Evolutionary conservation across 2,888 invertebrate species (phyloP), one percentile per base, ranked within the genome.

Genomic region (Epirrita christyi): DNA sequence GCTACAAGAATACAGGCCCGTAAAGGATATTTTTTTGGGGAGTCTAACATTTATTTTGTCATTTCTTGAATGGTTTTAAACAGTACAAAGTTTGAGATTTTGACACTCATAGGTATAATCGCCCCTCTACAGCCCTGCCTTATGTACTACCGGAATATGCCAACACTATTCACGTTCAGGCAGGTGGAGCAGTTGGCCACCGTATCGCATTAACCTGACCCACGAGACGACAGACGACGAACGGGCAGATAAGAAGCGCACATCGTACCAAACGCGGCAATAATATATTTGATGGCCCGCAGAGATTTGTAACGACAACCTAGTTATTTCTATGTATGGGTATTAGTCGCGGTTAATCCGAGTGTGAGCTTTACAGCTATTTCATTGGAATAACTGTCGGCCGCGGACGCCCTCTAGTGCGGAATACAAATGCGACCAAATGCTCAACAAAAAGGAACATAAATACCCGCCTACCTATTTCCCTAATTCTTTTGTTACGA

Each of bases 341-440:
- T 75, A 76, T 75, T 75, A 74, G 73, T 68, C 66, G 68, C 70
- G 45, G 13, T 65, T 75, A 75, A 77, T 71, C 71, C 72, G 64
- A 64, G 60, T 54, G 55, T 63, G 67, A 66, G 68, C 67, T 4
- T 65, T 69, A 83, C 85, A 78, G 86, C 85, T 85, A 86, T 69
- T 84, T 84, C 81, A 71, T 70, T 69, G 78, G 85, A 86, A 85
- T 85, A 88, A 87, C 88, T 81, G 88, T 85, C 7, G 64, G 53
- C 44, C 64, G 60, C 56, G 46, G 50, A 58, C 54, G 65, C 54
- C 44, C 64, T 59, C 59, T 61, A n/a, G 67, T 50, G 66, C 67
- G 45, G 85, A 83, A 89, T 89, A 89, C 86, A 78, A 84, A 88
- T 87, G 74, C 68, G 62, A 47, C 67, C 63, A 67, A 76, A 76